phyloP scores from a whole-genome alignment of 2,888 invertebrate species.

The Halictus quadricinctus region DNA sequence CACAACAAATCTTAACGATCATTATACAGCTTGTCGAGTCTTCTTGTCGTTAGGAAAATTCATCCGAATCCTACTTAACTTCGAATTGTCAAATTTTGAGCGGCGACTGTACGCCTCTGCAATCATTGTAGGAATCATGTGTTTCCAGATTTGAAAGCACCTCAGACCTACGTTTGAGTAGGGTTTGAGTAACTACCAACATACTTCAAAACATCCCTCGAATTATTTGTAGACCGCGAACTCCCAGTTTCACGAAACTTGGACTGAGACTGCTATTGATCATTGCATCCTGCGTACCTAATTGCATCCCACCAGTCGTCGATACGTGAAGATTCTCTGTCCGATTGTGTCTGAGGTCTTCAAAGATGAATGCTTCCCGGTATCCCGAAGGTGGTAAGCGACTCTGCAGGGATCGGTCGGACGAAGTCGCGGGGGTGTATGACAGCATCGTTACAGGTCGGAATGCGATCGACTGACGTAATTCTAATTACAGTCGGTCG shows the following conservation, averaged over 20 bases:
- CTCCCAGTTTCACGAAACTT: no score
- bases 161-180: neutral
- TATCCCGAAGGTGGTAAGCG: neutral
- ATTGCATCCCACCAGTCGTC: neutral
- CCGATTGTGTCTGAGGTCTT: neutral
- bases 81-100: no score
- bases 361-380: neutral
- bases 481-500: constrained; percentile 6
- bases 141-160: neutral
- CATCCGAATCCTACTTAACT: no score
- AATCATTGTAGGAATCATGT: neutral
- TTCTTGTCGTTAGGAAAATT: no score
- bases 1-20: neutral
- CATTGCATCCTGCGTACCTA: neutral
- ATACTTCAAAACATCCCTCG: no score
- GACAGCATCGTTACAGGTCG: neutral
- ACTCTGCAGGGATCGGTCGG: neutral
- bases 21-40: no score
- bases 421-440: neutral
- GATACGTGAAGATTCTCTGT: neutral
- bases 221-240: no score
- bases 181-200: no score
- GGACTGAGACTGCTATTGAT: no score
- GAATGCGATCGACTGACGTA: neutral
- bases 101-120: no score